These are phyloP conservation scores for Melieria picta DNA, from an alignment of 2,888 invertebrate species.

Conservation along the genomic window DNA sequence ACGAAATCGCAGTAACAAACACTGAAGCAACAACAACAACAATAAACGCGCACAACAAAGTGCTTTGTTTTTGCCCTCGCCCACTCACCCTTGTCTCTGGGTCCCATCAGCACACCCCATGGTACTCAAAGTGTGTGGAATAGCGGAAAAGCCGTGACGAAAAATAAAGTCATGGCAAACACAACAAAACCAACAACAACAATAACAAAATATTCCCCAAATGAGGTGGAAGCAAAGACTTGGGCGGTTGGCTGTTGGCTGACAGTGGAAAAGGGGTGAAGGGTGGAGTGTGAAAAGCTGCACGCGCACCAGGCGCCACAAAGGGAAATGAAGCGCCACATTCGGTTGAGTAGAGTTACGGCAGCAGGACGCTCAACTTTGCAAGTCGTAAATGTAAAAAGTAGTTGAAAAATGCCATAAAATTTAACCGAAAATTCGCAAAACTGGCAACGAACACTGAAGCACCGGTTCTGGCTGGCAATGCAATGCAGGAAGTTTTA, in stretches of 20 bases:
- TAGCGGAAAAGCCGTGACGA: background rate
- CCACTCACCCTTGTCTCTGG: too few species aligned
- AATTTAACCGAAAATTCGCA: slow-evolving; percentile 1
- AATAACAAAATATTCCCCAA: background rate
- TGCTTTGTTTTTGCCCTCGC: too few species aligned
- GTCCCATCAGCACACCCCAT: too few species aligned
- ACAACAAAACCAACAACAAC: slow-evolving; percentile 5
- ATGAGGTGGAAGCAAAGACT: background rate
- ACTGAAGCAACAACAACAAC: background rate
- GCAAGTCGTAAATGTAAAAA: slow-evolving; percentile 1
- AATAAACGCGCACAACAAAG: background rate
- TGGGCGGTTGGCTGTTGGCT: too few species aligned
- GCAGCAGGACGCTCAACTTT: background rate
- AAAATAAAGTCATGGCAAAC: background rate
- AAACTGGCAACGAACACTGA: background rate
- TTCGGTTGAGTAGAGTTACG: background rate
- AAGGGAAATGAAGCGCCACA: background rate
- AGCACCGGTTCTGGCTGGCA: background rate
- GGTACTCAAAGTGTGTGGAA: too few species aligned
- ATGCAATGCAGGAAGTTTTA: background rate
- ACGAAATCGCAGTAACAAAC: background rate
- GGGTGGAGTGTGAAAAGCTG: background rate
- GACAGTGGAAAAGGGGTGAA: background rate
- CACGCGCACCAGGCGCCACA: background rate
- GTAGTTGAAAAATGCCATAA: background rate